Percentiles rank a stretch among this genome's conserved stretches.
phyloP scores from a whole-genome alignment of 2,113 vertebrate species.

The Semnornis frantzii region DNA sequence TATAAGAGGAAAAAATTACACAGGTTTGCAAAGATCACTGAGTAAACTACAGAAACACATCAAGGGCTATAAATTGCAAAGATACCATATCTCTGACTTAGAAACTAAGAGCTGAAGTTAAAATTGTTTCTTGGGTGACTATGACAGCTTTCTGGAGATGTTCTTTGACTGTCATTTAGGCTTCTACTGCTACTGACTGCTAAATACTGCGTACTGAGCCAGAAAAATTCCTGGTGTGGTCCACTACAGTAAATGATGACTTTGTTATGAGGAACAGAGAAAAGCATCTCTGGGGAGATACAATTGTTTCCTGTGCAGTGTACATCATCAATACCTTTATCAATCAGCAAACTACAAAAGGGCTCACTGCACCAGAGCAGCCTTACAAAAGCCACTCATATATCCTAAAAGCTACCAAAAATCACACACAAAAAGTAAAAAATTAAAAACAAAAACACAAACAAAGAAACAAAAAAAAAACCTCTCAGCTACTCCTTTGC shows the following conservation, averaged over 20 bases:
- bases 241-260: background rate
- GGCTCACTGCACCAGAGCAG: background rate
- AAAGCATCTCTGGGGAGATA: background rate
- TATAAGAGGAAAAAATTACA: background rate
- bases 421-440: too few relatives aligned
- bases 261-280: background rate
- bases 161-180: background rate
- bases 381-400: background rate
- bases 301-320: background rate
- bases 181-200: background rate
- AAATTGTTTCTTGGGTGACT: background rate
- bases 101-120: background rate
- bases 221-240: background rate
- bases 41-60: background rate
- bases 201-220: background rate
- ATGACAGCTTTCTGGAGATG: background rate
- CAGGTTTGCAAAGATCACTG: background rate
- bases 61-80: background rate
- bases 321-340: background rate
- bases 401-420: background rate
- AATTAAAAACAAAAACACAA: too few relatives aligned
- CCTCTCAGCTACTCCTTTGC: background rate
- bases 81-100: background rate
- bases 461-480: too few relatives aligned
- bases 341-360: background rate